A percentile compares a stretch with the other conserved stretches of the same genome.
Conservation (phyloP, 2,888 invertebrate genomes). For the Leptothorax acervorum region DNA sequence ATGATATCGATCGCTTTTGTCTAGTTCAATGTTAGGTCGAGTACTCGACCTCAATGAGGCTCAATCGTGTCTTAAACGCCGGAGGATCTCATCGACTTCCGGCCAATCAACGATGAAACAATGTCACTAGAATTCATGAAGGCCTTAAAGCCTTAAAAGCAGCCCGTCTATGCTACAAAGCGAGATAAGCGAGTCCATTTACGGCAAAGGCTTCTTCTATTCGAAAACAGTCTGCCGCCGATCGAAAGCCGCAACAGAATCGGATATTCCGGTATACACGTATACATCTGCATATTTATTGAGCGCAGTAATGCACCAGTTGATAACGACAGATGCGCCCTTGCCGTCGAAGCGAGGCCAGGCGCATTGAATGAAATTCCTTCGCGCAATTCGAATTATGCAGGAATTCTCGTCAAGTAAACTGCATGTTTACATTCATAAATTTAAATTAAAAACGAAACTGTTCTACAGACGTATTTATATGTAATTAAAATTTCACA, state of each 20-base stretch:
- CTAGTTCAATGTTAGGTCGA: conserved; percentile 70
- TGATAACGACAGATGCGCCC: conserved; percentile 42
- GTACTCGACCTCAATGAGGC: conserved; percentile 67
- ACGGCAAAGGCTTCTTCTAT: conserved; percentile 1
- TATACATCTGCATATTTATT: conserved; percentile 53
- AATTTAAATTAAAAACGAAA: conserved; percentile 20
- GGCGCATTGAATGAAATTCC: conserved; percentile 25
- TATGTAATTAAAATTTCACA: neutral
- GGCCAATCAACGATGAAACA: conserved; percentile 55
- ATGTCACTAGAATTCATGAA: conserved; percentile 51
- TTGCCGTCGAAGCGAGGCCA: neutral
- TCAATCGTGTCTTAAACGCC: conserved; percentile 66
- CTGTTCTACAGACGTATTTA: neutral
- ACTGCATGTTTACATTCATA: neutral
- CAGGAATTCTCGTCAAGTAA: neutral
- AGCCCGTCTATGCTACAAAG: conserved; percentile 7
- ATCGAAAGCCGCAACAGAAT: conserved; percentile 30
- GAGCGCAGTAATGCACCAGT: conserved; percentile 15
- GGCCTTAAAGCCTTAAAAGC: conserved; percentile 35
- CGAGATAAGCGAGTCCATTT: conserved; percentile 19
- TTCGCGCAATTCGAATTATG: conserved; percentile 14
- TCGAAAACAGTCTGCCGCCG: conserved; percentile 6
- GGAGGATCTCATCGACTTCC: conserved; percentile 62
- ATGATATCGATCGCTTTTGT: conserved; percentile 51
- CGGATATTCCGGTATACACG: conserved; percentile 1